A percentile compares a stretch with the other conserved stretches of the same genome.
Evolutionary conservation across 1,140 invertebrate genomes (phyloP).

Genomic region (Carposina sasakii): DNA sequence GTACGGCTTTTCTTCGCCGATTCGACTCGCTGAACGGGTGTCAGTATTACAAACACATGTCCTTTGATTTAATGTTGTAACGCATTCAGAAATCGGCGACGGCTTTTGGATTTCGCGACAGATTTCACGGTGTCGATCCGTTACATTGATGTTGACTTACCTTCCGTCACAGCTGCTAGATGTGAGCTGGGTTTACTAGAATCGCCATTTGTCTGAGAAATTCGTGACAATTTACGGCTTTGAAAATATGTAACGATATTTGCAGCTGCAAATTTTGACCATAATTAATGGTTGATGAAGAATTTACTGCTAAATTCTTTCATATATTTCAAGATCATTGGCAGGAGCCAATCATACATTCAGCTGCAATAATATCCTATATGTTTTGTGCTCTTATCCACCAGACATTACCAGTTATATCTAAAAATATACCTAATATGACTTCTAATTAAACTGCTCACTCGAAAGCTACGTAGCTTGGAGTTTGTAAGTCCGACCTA

Average conservation of each 20-base stretch:
- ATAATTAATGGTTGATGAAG: not conserved
- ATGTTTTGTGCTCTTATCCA: no score
- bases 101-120: conserved; percentile 64
- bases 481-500: no score
- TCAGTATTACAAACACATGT: conserved; percentile 68
- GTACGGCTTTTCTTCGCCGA: conserved; percentile 68
- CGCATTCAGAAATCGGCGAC: conserved; percentile 49
- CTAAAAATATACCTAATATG: no score
- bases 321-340: not conserved
- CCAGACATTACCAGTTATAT: no score
- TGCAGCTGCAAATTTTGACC: not conserved
- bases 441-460: no score
- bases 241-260: not conserved
- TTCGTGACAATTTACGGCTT: no score
- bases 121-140: conserved; percentile 61
- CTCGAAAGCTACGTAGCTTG: no score
- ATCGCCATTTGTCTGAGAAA: conserved; percentile 6
- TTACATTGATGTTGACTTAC: conserved; percentile 71
- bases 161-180: conserved; percentile 69
- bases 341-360: not conserved
- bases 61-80: conserved; percentile 52
- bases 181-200: conserved; percentile 28
- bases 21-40: conserved; percentile 63
- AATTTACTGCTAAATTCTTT: not conserved
- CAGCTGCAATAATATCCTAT: no score